These are phyloP conservation scores for Timema podura DNA, from an alignment of 2,888 invertebrate genomes.

Conservation along the genomic window DNA sequence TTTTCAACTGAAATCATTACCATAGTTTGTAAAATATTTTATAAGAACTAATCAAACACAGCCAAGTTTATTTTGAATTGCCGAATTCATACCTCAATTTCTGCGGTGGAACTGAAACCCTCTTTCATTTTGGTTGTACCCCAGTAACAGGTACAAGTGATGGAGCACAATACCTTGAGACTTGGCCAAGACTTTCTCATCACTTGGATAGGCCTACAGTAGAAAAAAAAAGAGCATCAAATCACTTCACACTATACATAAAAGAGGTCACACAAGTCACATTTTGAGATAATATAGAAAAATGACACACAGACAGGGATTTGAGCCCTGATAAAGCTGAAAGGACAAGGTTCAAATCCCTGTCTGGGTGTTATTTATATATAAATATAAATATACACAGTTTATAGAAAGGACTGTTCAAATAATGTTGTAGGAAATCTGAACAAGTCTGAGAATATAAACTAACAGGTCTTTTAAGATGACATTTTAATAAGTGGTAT, in stretches of 20 bases:
- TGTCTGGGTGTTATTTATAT: not conserved
- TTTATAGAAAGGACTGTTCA: not conserved
- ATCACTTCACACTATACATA: not conserved
- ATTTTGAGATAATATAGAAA: not conserved
- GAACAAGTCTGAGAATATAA: too few species aligned
- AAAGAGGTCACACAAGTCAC: not conserved
- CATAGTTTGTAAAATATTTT: too few species aligned
- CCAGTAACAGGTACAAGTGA: conserved; percentile 87
- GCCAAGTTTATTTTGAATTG: too few species aligned
- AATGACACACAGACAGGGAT: not conserved
- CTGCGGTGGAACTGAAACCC: conserved; percentile 88
- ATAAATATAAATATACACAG: not conserved
- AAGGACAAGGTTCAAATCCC: not conserved
- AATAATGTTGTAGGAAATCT: too few species aligned
- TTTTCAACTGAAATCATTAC: too few species aligned
- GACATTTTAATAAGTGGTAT: too few species aligned
- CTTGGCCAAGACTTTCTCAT: conserved; percentile 75
- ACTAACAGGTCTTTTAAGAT: too few species aligned
- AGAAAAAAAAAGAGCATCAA: not conserved
- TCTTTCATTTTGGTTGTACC: conserved; percentile 88
- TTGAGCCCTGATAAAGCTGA: not conserved
- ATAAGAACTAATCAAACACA: too few species aligned
- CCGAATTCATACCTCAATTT: conserved; percentile 61
- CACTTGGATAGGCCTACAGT: conserved; percentile 70
- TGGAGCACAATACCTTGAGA: conserved; percentile 83